Evolutionary conservation across 2,113 vertebrate species (phyloP), one percentile per base, ranked within the genome.

Genomic region (Carassius gibelio): DNA sequence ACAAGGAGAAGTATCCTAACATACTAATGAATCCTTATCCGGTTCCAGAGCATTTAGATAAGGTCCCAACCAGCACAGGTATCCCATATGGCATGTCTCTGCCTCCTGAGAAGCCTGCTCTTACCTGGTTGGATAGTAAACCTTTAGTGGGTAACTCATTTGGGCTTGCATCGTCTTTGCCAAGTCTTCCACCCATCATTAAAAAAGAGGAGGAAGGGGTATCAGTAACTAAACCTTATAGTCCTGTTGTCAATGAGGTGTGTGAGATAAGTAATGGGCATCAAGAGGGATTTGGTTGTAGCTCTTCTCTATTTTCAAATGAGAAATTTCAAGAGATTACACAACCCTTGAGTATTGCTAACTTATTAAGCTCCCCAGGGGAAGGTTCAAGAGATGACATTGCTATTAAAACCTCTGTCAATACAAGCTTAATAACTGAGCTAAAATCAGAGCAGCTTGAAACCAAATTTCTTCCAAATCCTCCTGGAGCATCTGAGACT

Each of bases 1-100:
- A 99, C 90, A 98, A 98, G 94, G 98, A 99, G 86, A 99, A 98
- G 89, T 99, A 98, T 82, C 98, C 98, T 85, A 97, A 99, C 48
- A 96, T 99, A 88, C 97, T 99, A 89, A 99, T 99, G 98, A 99
- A 99, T 90, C 98, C 98, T 0, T 99, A 97, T 80, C 98, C 98
- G 0, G 98, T 99, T 91, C 98, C 98, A 50, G 98, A 99, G 91
- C 98, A 99, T 92, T 94, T 99, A 93, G 98, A 99, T 93, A 98
- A 96, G 87, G 97, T 99, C 91, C 98, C 97, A 84, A 98, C 98
- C 0, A 98, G 96, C 91, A 99, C 97, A 0, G 98, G 98, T 90
- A 98, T 99, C 91, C 98, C 98, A 21, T 99, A 99, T 0, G 98
- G 98, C 84, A 99, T 99, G 97, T 99, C 98, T 86, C 95, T 99